phyloP scores from a whole-genome alignment of 2,113 vertebrate species.

The Chloroceryle aenea region DNA sequence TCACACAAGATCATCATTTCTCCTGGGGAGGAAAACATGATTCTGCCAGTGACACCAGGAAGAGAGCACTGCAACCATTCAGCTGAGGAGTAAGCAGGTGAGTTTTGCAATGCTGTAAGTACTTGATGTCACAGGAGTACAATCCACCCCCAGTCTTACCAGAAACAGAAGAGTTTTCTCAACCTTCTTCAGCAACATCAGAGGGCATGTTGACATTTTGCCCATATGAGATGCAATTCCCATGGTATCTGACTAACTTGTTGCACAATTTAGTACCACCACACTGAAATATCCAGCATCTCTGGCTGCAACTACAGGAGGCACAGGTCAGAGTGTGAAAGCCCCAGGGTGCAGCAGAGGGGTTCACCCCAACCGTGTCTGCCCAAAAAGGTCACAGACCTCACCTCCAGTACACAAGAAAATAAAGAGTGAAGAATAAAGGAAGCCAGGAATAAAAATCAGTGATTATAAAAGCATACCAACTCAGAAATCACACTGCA shows the following conservation, averaged over 20 bases:
- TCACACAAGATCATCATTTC: not conserved
- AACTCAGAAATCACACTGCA: not conserved
- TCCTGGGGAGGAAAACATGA: accelerated
- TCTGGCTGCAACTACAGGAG: not conserved
- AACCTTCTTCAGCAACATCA: not conserved
- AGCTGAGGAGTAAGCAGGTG: accelerated
- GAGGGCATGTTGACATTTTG: not conserved
- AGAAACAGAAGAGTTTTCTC: not conserved
- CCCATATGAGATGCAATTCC: not conserved
- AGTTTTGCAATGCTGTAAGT: not conserved
- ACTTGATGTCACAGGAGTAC: not conserved
- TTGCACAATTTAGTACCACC: not conserved
- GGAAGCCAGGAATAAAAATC: not conserved
- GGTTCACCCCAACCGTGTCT: not conserved
- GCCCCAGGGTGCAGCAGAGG: not conserved
- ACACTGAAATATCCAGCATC: not conserved
- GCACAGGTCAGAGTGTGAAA: not conserved
- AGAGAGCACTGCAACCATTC: not conserved
- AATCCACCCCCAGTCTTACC: not conserved
- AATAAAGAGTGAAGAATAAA: not conserved
- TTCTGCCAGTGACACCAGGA: not conserved
- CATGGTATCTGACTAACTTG: accelerated
- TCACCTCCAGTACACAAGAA: not conserved
- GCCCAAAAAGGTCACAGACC: not conserved
- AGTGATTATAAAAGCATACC: not conserved